Base-by-base conservation (phyloP, 2,888 invertebrate genomes). In the Zygothrica quintamaculata region DNA sequence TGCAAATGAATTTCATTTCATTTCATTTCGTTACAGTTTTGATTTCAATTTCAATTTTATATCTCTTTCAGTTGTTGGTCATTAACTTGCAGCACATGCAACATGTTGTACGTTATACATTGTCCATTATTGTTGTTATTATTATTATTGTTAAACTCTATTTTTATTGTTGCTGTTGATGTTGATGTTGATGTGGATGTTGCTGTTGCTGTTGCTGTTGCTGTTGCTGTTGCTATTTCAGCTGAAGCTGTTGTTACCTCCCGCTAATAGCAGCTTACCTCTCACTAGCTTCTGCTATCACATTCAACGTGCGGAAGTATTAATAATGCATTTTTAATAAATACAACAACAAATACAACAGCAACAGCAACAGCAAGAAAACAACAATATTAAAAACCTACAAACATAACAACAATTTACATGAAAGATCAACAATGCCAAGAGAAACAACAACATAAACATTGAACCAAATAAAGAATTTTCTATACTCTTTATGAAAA, bases 271-370 rank as follows among this genome's bases (percentile, higher is more conserved):
- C 56, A 26, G 52, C 29, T 18, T 61, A 59, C 73, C 61, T 66
- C 66, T 62, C 61, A 56, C 61, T 62, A 58, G 53, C 36, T 42
- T 36, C 13, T 13, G 13, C 11, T 36, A 31, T 31, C 34, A 29
- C 51, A 51, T 39, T 15, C 42, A 40, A 47, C 65, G 59, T 47
- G 60, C 70, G 82, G 80, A 82, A 77, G 77, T 77, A 82, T 71
- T 77, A 82, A 77, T 76, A 80, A 79, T 79, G 66, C 68, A 80
- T 68, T 76, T 79, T 66, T 71, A 65, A 77, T 68, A 75, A 68
- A 77, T 62, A 65, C 40, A 57, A 29, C 3, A 43, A 9, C 52
- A 48, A 34, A 39, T 44, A 50, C 48, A 52, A 50, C 13, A 46
- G 46, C 18, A 64, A 68, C 36, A 40, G 44, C 40, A 62, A 58